Conservation (phyloP, 2,888 invertebrate genomes). For the Catocala nupta region DNA sequence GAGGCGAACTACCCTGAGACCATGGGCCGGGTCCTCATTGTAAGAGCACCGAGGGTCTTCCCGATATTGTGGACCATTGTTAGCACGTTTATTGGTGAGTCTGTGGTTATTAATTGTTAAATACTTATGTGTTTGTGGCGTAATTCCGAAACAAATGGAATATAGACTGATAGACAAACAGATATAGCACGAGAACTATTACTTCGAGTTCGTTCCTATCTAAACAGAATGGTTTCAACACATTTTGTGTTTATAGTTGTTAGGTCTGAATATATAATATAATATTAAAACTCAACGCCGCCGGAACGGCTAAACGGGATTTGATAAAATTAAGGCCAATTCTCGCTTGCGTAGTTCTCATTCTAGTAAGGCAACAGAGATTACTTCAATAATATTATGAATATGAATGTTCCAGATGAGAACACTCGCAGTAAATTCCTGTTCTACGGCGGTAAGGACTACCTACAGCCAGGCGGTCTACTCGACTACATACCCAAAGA, state of each 20-base stretch:
- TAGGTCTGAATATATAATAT: too few species aligned
- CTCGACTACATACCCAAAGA: constrained; percentile 95
- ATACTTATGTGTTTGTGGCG: neutral
- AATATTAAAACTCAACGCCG: too few species aligned
- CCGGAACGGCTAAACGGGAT: too few species aligned
- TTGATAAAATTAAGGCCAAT: too few species aligned
- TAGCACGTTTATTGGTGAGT: constrained; percentile 95
- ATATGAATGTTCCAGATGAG: constrained; percentile 89
- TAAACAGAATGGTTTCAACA: too few species aligned
- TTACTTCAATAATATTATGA: neutral
- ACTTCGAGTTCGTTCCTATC: too few species aligned
- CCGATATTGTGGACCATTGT: constrained; percentile 98
- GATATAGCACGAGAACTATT: too few species aligned
- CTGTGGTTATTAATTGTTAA: neutral
- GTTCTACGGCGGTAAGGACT: constrained; percentile 96
- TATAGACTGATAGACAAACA: too few species aligned
- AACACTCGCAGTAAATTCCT: constrained; percentile 96
- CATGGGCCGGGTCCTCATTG: constrained; percentile 96
- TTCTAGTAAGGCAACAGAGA: too few species aligned
- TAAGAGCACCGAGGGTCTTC: constrained; percentile 97
- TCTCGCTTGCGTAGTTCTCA: too few species aligned
- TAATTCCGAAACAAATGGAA: too few species aligned
- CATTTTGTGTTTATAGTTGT: too few species aligned
- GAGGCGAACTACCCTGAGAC: constrained; percentile 98
- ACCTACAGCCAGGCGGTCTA: constrained; percentile 93